Evolutionary conservation across 1,140 invertebrate species (phyloP).

Genomic region (Drosophila tsacasi): DNA sequence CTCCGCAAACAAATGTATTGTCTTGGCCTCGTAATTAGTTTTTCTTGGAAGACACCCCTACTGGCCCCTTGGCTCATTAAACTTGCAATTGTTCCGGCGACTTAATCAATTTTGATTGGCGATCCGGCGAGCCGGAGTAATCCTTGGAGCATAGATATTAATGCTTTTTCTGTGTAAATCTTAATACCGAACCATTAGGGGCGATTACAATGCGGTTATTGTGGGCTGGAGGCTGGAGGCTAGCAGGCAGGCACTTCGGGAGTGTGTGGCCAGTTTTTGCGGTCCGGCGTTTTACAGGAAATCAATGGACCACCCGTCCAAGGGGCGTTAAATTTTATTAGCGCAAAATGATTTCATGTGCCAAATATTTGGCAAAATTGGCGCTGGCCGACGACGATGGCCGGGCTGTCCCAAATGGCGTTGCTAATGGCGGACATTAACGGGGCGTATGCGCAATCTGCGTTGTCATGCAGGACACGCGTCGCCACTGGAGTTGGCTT

Average conservation of each 20-base stretch:
- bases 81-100: conserved; percentile 44
- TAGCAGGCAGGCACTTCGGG: neutral
- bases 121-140: conserved; percentile 15
- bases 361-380: conserved; percentile 81
- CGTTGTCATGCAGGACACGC: conserved; percentile 70
- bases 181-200: conserved; percentile 32
- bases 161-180: conserved; percentile 45
- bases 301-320: conserved; percentile 67
- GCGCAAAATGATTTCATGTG: conserved; percentile 82
- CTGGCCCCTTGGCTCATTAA: conserved; percentile 15
- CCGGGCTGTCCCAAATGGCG: conserved; percentile 60
- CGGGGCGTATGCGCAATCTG: conserved; percentile 73
- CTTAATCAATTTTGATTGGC: conserved; percentile 45
- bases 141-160: conserved; percentile 45
- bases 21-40: conserved; percentile 5
- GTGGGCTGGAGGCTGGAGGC: neutral
- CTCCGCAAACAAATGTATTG: neutral
- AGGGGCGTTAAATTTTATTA: conserved; percentile 73
- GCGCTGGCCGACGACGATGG: conserved; percentile 44
- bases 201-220: conserved; percentile 45
- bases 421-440: conserved; percentile 76
- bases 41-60: neutral
- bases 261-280: conserved; percentile 63
- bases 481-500: conserved; percentile 48
- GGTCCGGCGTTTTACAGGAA: conserved; percentile 68